Evolutionary conservation across 1,140 invertebrate species (phyloP).

Genomic region (Nymphalis io): DNA sequence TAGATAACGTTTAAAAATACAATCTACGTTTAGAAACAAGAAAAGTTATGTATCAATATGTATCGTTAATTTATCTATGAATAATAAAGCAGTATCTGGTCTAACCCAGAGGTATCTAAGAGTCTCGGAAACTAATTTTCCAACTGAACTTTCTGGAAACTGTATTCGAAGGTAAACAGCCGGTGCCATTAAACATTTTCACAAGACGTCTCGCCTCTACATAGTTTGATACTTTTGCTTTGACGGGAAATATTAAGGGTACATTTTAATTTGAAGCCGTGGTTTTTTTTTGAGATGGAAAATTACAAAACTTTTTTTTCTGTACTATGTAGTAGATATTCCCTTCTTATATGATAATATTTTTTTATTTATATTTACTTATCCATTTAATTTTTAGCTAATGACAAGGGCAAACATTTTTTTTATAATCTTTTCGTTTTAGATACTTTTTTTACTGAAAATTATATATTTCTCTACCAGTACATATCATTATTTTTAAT

Average conservation of each 20-base stretch:
- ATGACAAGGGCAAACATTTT: not conserved
- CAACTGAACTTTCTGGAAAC: conserved; percentile 30
- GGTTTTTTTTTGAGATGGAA: conserved; percentile 11
- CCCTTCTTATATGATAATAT: not conserved
- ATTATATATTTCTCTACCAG: too few relatives aligned
- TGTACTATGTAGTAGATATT: not conserved
- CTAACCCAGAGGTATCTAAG: conserved; percentile 1
- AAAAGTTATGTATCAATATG: not conserved
- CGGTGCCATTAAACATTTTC: conserved; percentile 35
- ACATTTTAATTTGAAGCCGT: conserved; percentile 21
- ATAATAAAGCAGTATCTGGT: not conserved
- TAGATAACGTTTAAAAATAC: too few relatives aligned
- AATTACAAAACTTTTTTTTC: not conserved
- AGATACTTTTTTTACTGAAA: too few relatives aligned
- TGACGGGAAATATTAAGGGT: conserved; percentile 29
- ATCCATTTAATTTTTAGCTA: too few relatives aligned
- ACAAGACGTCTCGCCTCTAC: conserved; percentile 27
- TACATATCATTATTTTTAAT: too few relatives aligned
- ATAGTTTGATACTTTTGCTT: conserved; percentile 27
- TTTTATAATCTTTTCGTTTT: too few relatives aligned
- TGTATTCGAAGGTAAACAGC: conserved; percentile 40
- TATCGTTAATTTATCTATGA: conserved; percentile 1
- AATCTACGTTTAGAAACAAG: not conserved
- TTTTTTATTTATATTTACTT: too few relatives aligned
- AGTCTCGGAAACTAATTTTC: conserved; percentile 29